phyloP scores from a whole-genome alignment of 2,888 invertebrate genomes.

The Myopa tessellatipennis region DNA sequence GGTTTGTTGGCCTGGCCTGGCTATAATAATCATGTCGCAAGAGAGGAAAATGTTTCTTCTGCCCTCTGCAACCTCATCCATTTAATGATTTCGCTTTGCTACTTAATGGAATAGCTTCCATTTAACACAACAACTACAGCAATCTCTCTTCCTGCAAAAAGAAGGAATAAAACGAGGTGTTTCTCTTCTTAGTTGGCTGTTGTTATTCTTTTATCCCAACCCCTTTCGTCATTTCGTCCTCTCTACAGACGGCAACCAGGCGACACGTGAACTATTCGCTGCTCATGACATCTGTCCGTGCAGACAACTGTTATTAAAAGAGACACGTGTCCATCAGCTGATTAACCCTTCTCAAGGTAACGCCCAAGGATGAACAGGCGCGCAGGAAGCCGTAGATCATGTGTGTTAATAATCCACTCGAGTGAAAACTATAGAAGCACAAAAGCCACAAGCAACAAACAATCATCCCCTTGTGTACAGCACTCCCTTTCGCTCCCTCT shows the following conservation, averaged over 20 bases:
- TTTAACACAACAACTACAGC: too few species aligned
- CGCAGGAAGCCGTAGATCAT: conserved; percentile 49
- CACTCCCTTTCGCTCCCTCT: background rate
- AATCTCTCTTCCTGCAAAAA: background rate
- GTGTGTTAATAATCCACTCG: background rate
- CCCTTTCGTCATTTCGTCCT: background rate
- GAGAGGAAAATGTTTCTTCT: too few species aligned
- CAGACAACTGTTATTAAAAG: conserved; percentile 48
- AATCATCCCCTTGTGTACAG: background rate
- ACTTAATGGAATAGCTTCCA: too few species aligned
- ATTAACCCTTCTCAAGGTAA: conserved; percentile 69
- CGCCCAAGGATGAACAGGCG: conserved; percentile 68
- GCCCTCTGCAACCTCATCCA: background rate
- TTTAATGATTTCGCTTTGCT: background rate
- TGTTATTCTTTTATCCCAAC: too few species aligned
- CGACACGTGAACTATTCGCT: background rate
- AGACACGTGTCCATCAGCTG: conserved; percentile 67
- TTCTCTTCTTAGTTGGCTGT: background rate
- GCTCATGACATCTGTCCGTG: background rate
- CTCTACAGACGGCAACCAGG: too few species aligned
- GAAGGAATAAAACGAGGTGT: background rate
- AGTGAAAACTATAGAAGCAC: background rate
- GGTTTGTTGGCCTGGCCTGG: too few species aligned
- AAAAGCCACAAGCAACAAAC: background rate
- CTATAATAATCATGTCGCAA: too few species aligned